These are phyloP conservation scores for Anableps anableps DNA, from an alignment of 2,797 vertebrate species.

Conservation along the genomic window DNA sequence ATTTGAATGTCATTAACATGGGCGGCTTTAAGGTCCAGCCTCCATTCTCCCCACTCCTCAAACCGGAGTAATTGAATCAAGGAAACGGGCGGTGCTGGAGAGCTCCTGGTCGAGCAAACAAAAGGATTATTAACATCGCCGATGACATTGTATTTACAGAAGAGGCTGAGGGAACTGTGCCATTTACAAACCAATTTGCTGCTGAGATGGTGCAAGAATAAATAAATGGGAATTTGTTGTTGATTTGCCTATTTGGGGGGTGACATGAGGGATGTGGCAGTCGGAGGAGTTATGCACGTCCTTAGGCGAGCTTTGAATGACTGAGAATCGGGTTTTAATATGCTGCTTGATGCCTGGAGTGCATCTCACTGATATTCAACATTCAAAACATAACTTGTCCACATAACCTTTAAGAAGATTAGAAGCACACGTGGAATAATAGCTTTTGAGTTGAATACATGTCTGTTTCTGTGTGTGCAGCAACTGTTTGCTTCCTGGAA, in stretches of 20 bases:
- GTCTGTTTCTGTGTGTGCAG: not conserved
- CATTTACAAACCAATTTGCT: conserved; percentile 78
- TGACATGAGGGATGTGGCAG: conserved; percentile 61
- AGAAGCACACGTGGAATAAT: conserved; percentile 47
- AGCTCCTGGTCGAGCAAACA: conserved; percentile 79
- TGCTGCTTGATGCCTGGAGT: conserved; percentile 46
- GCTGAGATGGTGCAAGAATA: conserved; percentile 72
- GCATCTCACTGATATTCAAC: conserved; percentile 27
- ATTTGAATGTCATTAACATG: conserved; percentile 83
- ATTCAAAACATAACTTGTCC: conserved; percentile 55
- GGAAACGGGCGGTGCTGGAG: conserved; percentile 57
- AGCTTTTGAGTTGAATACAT: conserved; percentile 32
- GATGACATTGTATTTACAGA: conserved; percentile 78
- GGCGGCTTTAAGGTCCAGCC: conserved; percentile 63
- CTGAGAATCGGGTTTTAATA: conserved; percentile 45
- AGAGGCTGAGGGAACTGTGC: conserved; percentile 64
- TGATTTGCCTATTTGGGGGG: conserved; percentile 39
- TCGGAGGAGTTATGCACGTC: conserved; percentile 41
- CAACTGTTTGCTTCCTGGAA: conserved; percentile 14
- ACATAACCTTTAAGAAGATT: conserved; percentile 62
- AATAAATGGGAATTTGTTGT: conserved; percentile 71
- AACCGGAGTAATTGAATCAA: conserved; percentile 79
- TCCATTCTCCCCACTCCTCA: conserved; percentile 69
- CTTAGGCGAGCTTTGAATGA: conserved; percentile 40
- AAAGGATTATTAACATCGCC: conserved; percentile 79